These are phyloP conservation scores for Jordanella pulchra DNA, from an alignment of 2,797 vertebrate species.

Conservation along the genomic window DNA sequence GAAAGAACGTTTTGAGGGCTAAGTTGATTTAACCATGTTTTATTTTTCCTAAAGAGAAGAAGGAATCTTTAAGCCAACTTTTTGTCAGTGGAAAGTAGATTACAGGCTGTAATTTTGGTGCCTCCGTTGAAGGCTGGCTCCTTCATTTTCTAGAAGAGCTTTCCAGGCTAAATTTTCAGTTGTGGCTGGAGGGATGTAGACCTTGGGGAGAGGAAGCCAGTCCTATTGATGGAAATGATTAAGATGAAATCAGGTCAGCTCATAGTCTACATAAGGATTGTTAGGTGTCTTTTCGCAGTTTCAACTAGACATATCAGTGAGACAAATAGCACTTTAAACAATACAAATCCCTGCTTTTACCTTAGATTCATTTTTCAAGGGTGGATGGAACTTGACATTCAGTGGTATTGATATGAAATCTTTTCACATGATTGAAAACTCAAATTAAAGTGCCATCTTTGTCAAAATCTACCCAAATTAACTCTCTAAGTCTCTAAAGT, in stretches of 20 bases:
- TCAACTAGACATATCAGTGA: constrained; percentile 31
- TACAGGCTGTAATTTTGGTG: constrained; percentile 70
- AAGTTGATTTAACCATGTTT: constrained; percentile 21
- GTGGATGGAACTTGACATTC: background rate
- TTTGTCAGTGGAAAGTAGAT: constrained; percentile 71
- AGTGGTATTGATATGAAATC: background rate
- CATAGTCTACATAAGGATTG: constrained; percentile 46
- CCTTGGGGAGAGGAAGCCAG: constrained; percentile 36
- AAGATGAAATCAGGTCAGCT: constrained; percentile 46
- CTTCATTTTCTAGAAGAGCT: constrained; percentile 59
- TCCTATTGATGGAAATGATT: constrained; percentile 64
- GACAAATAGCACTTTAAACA: background rate
- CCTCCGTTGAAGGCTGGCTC: constrained; percentile 60
- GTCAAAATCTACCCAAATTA: background rate
- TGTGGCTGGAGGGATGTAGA: constrained; percentile 65
- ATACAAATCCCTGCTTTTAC: background rate
- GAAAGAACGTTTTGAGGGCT: constrained; percentile 22
- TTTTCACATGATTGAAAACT: background rate
- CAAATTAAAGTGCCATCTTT: background rate
- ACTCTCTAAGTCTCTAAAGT: background rate
- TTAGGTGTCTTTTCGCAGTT: constrained; percentile 38
- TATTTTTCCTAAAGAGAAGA: constrained; percentile 34
- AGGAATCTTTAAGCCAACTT: constrained; percentile 47
- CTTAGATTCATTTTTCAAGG: background rate
- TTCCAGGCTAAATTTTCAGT: constrained; percentile 63